Percentiles rank a stretch among this genome's conserved stretches.
phyloP scores from a whole-genome alignment of 1,140 invertebrate species.

The Brachionus sp. region DNA sequence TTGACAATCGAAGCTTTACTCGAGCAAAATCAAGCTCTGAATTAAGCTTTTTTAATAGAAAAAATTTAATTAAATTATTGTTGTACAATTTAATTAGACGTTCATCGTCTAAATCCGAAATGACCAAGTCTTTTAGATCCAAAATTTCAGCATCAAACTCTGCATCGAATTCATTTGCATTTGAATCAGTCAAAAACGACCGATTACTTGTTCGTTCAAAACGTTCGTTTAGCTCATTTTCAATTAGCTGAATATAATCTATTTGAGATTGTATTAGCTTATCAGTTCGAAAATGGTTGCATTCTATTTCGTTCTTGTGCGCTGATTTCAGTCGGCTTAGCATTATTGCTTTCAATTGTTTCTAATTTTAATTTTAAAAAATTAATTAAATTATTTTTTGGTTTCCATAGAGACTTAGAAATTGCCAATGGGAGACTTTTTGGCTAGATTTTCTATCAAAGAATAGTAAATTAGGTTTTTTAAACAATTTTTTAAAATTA shows the following conservation, averaged over 20 bases:
- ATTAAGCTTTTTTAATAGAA: background rate
- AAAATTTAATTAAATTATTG: conserved; percentile 5
- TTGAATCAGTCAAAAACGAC: background rate
- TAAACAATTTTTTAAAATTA: too few relatives aligned
- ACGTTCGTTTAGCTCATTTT: background rate
- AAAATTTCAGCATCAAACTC: background rate
- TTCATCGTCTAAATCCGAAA: background rate
- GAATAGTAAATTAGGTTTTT: too few relatives aligned
- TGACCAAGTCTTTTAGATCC: background rate
- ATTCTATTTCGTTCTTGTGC: background rate
- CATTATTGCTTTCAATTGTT: background rate
- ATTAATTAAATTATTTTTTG: background rate
- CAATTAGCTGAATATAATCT: background rate
- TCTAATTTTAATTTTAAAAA: background rate
- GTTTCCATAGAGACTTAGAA: background rate
- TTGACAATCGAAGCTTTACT: background rate
- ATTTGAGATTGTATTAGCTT: conserved; percentile 12
- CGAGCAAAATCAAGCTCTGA: background rate
- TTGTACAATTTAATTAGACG: background rate
- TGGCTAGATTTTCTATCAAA: background rate
- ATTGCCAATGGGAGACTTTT: background rate
- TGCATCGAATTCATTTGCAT: background rate
- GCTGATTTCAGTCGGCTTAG: background rate
- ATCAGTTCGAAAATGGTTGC: background rate
- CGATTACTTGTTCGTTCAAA: background rate